Conservation (phyloP, 2,797 vertebrate species). For the Tamandua tetradactyla region DNA sequence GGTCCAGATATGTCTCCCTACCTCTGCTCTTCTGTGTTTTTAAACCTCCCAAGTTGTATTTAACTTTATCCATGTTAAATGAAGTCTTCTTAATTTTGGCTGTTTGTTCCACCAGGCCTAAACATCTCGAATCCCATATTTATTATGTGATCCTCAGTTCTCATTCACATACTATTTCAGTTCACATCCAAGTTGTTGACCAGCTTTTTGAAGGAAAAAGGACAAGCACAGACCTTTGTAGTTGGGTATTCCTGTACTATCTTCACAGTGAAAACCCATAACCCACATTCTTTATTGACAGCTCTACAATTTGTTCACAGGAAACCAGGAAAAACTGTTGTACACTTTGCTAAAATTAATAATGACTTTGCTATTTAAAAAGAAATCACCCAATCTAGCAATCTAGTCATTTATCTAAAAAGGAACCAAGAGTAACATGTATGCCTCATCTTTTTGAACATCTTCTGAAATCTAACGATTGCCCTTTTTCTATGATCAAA, state of each 20-base stretch:
- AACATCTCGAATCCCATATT: neutral
- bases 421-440: neutral
- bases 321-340: neutral
- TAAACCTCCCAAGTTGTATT: neutral
- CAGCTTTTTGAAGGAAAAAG: neutral
- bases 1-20: neutral
- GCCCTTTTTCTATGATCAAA: neutral
- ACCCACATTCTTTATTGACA: neutral
- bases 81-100: neutral
- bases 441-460: neutral
- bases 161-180: neutral
- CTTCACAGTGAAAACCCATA: neutral
- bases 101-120: neutral
- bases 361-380: neutral
- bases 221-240: no score
- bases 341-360: constrained; percentile 2
- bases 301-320: neutral
- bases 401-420: neutral
- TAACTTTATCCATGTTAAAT: neutral
- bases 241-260: fast-evolving
- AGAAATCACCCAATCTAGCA: neutral
- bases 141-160: neutral
- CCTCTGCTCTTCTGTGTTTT: neutral
- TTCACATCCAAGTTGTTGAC: neutral
- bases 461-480: neutral